These are phyloP conservation scores for Dasyprocta punctata DNA, from an alignment of 2,113 vertebrate species.

Conservation along the genomic window DNA sequence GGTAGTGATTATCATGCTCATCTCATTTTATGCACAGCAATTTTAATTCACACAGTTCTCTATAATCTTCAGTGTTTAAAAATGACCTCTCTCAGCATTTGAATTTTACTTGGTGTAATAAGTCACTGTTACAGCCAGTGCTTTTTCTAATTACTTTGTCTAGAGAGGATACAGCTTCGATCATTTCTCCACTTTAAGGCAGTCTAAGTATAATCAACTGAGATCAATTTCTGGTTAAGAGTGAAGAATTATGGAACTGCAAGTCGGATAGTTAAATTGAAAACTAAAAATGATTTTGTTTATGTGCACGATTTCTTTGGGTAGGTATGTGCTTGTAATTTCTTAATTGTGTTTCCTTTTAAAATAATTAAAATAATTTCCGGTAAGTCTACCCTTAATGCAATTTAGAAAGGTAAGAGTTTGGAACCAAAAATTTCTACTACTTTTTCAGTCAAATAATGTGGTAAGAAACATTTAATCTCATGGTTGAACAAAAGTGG, in stretches of 20 bases:
- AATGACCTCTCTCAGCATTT: neutral
- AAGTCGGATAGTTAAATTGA: neutral
- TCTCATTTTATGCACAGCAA: conserved; percentile 3
- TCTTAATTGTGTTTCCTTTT: conserved; percentile 26
- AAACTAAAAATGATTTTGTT: conserved; percentile 57
- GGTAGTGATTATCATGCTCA: neutral
- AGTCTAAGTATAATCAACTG: neutral
- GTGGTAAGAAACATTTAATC: conserved; percentile 29
- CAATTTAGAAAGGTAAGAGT: conserved; percentile 40
- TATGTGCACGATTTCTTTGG: neutral
- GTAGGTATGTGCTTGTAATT: neutral
- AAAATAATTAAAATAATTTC: conserved; percentile 41
- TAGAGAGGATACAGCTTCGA: neutral
- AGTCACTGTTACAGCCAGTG: neutral
- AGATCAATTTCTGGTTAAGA: neutral
- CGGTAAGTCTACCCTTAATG: neutral
- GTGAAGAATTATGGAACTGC: neutral
- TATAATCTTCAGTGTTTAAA: conserved; percentile 8
- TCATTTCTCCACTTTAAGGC: neutral
- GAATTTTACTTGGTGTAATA: conserved; percentile 35
- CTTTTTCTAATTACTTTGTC: neutral
- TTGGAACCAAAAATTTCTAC: conserved; percentile 12
- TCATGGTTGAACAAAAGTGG: neutral
- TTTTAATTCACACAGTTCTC: conserved; percentile 2
- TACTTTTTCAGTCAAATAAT: conserved; percentile 6